Evolutionary conservation across 2,113 vertebrate species (phyloP).

Genomic region (Martes martes): DNA sequence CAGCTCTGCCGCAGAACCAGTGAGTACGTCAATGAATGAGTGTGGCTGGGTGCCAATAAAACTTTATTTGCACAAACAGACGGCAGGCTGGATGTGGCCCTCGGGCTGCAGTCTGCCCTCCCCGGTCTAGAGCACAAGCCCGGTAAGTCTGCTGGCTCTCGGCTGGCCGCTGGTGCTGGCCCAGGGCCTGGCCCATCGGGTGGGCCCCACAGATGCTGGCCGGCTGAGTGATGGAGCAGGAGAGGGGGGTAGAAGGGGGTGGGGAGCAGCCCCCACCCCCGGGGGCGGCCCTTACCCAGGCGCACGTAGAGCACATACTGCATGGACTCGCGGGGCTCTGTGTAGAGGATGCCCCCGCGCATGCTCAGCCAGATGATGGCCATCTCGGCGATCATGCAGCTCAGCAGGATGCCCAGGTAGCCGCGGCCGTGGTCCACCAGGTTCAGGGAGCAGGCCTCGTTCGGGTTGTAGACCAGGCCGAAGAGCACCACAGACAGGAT

Average conservation of each 20-base stretch:
- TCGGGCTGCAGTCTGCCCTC: neutral
- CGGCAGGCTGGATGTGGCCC: neutral
- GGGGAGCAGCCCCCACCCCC: neutral
- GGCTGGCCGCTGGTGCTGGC: too few relatives aligned
- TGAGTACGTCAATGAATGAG: neutral
- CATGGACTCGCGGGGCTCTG: slow-evolving; percentile 97
- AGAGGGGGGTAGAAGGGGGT: neutral
- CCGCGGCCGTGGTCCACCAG: slow-evolving; percentile 98
- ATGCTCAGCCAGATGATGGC: slow-evolving; percentile 99
- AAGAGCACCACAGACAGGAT: slow-evolving; percentile 99
- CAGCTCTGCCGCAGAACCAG: neutral
- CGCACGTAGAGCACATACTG: slow-evolving; percentile 99
- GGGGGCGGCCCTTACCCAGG: slow-evolving; percentile 87
- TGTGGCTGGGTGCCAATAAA: neutral
- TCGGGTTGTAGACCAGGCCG: slow-evolving; percentile 93
- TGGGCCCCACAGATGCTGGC: rapidly evolving
- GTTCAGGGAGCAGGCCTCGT: slow-evolving; percentile 94
- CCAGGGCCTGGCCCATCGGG: neutral
- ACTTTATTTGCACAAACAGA: neutral
- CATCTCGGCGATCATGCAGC: slow-evolving; percentile 98
- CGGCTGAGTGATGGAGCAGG: rapidly evolving
- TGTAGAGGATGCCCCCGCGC: slow-evolving; percentile 98
- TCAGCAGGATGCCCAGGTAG: slow-evolving; percentile 98
- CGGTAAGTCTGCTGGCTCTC: neutral
- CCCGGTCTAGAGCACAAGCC: neutral